Evolutionary conservation across 2,113 vertebrate genomes (phyloP), one percentile per base, ranked within the genome.

Genomic region (Fulica atra): DNA sequence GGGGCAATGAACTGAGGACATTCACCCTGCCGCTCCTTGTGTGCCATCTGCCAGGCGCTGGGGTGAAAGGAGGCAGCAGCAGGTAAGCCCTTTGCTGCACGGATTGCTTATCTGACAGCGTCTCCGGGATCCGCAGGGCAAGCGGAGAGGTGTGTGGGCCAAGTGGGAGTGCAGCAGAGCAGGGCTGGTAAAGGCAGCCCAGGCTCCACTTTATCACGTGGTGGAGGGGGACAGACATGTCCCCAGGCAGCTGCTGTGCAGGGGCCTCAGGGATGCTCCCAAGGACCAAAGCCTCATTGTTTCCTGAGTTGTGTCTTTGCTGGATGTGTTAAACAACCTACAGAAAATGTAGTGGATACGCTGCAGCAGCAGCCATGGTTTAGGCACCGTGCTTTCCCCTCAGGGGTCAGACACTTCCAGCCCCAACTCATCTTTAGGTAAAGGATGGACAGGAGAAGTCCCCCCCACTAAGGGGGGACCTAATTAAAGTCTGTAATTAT

Each of bases 171-270:
- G 35, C 1, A 0, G 54, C 46, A 33, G 60, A 61, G 60, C 11
- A 1, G 56, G 16, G 46, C 48, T 38, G 18, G 33, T 18, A 36
- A 60, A 54, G 9, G 2, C 29, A 83, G 65, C 71, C n/a, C 4
- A 1, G 44, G 7, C n/a, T 46, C 36, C 17, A 29, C 56, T 26
- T 8, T 65, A 7, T 35, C 77, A 25, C 28, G 25, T 20, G n/a
- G 13, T 23, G 18, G 9, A 20, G 3, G 16, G 16, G 2, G 7
- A 63, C 13, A 1, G 56, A 13, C 0, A 0, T 25, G 36, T 38
- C 13, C 36, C 12, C 36, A 8, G 18, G 21, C 16, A 16, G 57
- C 15, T 12, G 31, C 61, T 44, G 61, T 11, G 2, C 53, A 40
- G 66, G 33, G 38, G 29, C 26, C 56, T 48, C 46, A 1, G 46